A percentile compares a stretch with the other conserved stretches of the same genome.
These are phyloP conservation scores for Propithecus perrieri DNA, from an alignment of 2,797 vertebrate species.

Conservation along the genomic window DNA sequence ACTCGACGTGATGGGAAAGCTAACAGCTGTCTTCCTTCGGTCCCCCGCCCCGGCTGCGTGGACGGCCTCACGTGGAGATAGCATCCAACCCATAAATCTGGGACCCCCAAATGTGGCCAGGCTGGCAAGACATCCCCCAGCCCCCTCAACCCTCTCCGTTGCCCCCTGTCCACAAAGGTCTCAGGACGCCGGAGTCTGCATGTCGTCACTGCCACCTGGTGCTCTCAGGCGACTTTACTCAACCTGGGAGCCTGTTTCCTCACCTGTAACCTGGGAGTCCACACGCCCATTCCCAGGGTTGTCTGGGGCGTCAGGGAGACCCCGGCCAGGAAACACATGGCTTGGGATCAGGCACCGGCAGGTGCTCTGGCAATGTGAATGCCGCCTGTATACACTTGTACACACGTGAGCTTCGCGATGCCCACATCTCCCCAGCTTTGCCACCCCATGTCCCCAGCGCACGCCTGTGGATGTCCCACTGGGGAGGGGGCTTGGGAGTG, in stretches of 20 bases:
- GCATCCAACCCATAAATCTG: neutral
- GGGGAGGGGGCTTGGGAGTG: neutral
- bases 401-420: fast-evolving
- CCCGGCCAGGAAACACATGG: neutral
- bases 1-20: fast-evolving
- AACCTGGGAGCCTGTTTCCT: neutral
- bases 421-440: fast-evolving
- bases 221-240: neutral
- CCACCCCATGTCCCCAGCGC: neutral
- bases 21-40: neutral
- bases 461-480: fast-evolving
- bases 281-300: neutral
- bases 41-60: fast-evolving
- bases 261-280: neutral
- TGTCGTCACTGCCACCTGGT: neutral
- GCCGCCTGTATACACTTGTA: neutral
- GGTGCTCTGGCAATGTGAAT: fast-evolving
- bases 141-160: neutral
- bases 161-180: neutral
- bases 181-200: neutral
- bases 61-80: fast-evolving
- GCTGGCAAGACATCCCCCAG: too few relatives aligned
- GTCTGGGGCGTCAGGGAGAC: neutral
- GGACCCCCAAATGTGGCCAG: neutral
- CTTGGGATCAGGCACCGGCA: neutral